Conservation (phyloP, 1,140 invertebrate genomes). For the Bathynomus jamesi region DNA sequence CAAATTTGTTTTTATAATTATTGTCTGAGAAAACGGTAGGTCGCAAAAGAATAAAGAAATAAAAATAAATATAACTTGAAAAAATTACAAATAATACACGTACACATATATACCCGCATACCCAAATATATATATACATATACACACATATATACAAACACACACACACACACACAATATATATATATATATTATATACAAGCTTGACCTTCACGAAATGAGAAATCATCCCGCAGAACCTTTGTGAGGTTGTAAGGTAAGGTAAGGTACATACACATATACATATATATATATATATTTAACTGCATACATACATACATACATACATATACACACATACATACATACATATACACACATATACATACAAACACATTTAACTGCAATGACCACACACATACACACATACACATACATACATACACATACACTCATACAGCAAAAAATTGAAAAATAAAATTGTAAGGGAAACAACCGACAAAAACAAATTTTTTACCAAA, state of each 20-base stretch:
- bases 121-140: neutral
- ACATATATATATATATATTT: neutral
- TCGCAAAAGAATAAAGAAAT: too few species aligned
- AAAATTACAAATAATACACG: too few species aligned
- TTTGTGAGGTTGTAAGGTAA: too few species aligned
- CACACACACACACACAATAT: neutral
- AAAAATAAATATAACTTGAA: too few species aligned
- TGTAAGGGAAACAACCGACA: too few species aligned
- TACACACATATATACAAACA: neutral
- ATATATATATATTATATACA: neutral
- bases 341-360: neutral
- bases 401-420: neutral
- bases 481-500: too few species aligned
- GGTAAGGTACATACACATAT: too few species aligned
- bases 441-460: too few species aligned
- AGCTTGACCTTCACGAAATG: too few species aligned
- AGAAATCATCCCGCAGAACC: too few species aligned
- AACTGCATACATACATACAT: neutral
- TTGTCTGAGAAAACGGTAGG: too few species aligned
- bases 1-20: too few species aligned
- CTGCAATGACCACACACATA: neutral
- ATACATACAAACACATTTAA: neutral
- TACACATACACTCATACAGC: neutral
- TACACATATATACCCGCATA: neutral
- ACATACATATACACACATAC: neutral